Percentiles rank a stretch among this genome's conserved stretches.
These are phyloP conservation scores for Raja brachyura DNA, from an alignment of 2,113 vertebrate genomes.

Conservation along the genomic window DNA sequence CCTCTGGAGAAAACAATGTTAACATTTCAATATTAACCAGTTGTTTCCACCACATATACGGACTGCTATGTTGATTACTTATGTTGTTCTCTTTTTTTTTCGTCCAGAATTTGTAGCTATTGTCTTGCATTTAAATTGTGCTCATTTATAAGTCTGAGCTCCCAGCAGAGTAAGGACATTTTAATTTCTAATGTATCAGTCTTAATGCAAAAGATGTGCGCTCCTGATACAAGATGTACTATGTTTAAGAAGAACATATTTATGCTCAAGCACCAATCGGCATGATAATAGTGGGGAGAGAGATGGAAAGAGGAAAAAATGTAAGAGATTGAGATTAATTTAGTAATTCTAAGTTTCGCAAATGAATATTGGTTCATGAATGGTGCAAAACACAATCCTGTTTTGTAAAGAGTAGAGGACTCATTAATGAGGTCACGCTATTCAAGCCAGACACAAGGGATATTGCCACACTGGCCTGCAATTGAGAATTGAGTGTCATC, in stretches of 20 bases:
- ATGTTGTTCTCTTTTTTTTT: not conserved
- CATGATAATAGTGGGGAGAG: not conserved
- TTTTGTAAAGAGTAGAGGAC: slow-evolving; percentile 13
- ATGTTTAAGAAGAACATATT: not conserved
- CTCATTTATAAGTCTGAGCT: not conserved
- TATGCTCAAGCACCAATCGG: not conserved
- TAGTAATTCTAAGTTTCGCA: slow-evolving; percentile 16
- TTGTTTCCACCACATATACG: not conserved
- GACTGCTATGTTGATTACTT: not conserved
- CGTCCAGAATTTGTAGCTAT: not conserved
- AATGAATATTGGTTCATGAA: not conserved
- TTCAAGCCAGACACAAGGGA: not conserved
- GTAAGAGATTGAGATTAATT: slow-evolving; percentile 10
- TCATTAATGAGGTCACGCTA: slow-evolving; percentile 20
- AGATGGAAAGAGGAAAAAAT: not conserved
- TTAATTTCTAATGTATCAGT: not conserved
- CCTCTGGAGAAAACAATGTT: not conserved
- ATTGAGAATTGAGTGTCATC: slow-evolving; percentile 2
- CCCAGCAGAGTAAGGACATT: not conserved
- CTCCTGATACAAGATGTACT: not conserved
- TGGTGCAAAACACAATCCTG: slow-evolving; percentile 10
- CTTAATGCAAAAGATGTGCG: not conserved
- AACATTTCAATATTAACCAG: not conserved
- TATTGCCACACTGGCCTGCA: not conserved
- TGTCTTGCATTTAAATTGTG: not conserved